phyloP scores from a whole-genome alignment of 2,888 invertebrate species.

The Drosophila neotestacea region DNA sequence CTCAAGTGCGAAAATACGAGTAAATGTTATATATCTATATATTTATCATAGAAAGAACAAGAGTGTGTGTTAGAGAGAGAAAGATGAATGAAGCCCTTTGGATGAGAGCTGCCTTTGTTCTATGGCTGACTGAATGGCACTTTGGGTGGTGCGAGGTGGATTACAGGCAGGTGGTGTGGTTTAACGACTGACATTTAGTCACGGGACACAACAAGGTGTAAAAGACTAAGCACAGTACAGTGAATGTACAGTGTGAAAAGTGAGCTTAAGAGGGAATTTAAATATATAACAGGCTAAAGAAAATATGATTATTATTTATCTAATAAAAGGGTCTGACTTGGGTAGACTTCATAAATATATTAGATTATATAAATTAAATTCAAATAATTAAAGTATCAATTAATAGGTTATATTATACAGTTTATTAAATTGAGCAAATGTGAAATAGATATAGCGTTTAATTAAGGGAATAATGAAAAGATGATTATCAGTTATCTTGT shows the following conservation, averaged over 20 bases:
- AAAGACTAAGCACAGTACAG: constrained; percentile 19
- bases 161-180: neutral
- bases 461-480: too few relatives aligned
- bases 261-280: neutral
- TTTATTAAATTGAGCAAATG: too few relatives aligned
- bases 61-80: neutral
- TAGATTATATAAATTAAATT: too few relatives aligned
- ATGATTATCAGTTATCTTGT: too few relatives aligned
- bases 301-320: neutral
- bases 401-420: too few relatives aligned
- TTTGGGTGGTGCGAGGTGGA: constrained; percentile 14
- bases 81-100: neutral
- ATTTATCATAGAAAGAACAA: constrained; percentile 43
- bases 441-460: too few relatives aligned
- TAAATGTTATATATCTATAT: constrained; percentile 40
- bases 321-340: neutral
- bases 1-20: constrained; percentile 49
- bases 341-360: too few relatives aligned
- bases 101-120: constrained; percentile 48
- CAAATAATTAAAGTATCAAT: too few relatives aligned
- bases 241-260: neutral
- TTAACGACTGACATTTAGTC: constrained; percentile 32
- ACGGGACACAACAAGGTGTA: constrained; percentile 42
- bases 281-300: too few relatives aligned
- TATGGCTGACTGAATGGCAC: constrained; percentile 41